Conservation (phyloP, 30 jellyfish, hydroid and myxozoan genomes). For the Hydractinia echinata region DNA sequence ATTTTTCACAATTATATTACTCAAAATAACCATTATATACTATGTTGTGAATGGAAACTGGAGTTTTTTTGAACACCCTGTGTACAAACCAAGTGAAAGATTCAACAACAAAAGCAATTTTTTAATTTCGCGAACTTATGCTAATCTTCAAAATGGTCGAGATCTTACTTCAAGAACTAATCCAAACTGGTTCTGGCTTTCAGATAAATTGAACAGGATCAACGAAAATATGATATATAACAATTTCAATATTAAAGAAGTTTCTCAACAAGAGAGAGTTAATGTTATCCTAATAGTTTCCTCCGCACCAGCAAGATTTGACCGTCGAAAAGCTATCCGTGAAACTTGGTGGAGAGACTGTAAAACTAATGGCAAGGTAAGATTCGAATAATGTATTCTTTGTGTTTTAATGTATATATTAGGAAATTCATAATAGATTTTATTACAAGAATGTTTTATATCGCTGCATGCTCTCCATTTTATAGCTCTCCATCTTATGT, state of each 20-base stretch:
- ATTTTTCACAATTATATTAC: too few relatives aligned
- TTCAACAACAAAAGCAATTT: too few relatives aligned
- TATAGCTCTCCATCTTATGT: constrained; percentile 39
- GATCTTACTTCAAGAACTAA: too few relatives aligned
- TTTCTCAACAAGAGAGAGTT: not conserved
- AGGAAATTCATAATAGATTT: not conserved
- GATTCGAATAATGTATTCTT: not conserved
- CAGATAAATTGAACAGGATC: constrained; percentile 5
- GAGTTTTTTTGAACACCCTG: too few relatives aligned
- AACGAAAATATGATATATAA: constrained; percentile 10
- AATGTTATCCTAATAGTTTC: constrained; percentile 18
- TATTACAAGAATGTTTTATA: not conserved
- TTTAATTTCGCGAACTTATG: too few relatives aligned
- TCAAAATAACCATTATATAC: too few relatives aligned
- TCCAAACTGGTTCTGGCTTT: not conserved
- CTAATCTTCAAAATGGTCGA: too few relatives aligned
- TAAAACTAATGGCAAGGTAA: constrained; percentile 22
- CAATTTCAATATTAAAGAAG: not conserved
- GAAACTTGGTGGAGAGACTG: constrained; percentile 41
- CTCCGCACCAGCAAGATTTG: constrained; percentile 39
- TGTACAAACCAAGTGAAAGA: too few relatives aligned
- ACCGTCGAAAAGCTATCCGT: constrained; percentile 30
- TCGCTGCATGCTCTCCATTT: not conserved
- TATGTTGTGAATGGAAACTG: too few relatives aligned
- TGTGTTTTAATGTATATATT: not conserved